These are phyloP conservation scores for Cyphomyrmex costatus DNA, from an alignment of 1,140 invertebrate genomes.

Conservation along the genomic window DNA sequence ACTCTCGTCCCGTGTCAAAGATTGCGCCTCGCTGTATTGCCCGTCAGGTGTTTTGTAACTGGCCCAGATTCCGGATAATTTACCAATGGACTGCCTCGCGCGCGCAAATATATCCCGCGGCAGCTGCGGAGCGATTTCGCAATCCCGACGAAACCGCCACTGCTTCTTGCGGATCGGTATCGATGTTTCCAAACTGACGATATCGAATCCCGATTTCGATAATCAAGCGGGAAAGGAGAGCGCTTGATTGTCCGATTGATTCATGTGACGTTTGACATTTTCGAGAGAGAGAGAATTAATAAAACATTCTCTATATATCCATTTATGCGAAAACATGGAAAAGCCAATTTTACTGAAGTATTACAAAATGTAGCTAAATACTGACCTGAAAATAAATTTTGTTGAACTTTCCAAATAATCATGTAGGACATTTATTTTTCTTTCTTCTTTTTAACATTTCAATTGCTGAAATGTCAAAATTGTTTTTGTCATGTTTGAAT, in stretches of 20 bases:
- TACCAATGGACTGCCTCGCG: conserved; percentile 78
- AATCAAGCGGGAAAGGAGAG: not conserved
- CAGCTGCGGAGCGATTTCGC: conserved; percentile 70
- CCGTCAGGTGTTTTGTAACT: conserved; percentile 81
- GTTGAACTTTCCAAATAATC: no score
- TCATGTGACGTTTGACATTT: conserved; percentile 29
- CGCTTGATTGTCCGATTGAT: not conserved
- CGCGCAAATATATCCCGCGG: conserved; percentile 78
- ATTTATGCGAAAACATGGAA: conserved; percentile 38
- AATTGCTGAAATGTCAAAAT: no score
- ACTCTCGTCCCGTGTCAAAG: conserved; percentile 44
- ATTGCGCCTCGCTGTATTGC: conserved; percentile 62
- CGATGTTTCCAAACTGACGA: conserved; percentile 36
- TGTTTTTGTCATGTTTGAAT: no score
- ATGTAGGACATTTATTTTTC: no score
- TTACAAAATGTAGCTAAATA: no score
- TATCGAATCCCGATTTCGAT: conserved; percentile 42
- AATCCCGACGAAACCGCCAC: conserved; percentile 59
- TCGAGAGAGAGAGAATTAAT: conserved; percentile 23
- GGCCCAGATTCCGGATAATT: conserved; percentile 83
- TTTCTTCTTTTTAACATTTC: no score
- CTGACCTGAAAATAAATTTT: no score
- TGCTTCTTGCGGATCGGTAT: conserved; percentile 64
- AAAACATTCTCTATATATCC: not conserved
- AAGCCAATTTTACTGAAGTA: no score